These are phyloP conservation scores for Pygmarrhopalites habei DNA, from an alignment of 1,140 invertebrate genomes.

Conservation along the genomic window DNA sequence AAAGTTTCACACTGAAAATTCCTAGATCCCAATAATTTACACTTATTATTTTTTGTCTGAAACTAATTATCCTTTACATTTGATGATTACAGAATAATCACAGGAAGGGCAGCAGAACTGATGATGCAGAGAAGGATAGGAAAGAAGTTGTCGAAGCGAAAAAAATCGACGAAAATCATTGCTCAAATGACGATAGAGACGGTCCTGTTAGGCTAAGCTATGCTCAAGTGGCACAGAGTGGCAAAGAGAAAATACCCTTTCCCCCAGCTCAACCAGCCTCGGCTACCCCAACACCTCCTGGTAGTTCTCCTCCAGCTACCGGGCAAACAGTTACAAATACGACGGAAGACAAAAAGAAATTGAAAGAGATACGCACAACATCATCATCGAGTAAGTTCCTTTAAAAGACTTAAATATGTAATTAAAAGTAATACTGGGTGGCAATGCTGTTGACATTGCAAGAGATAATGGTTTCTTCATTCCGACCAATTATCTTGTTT, in stretches of 20 bases:
- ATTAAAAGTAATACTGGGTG: not conserved
- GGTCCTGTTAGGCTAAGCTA: constrained; percentile 58
- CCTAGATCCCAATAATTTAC: no score
- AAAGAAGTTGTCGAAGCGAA: constrained; percentile 17
- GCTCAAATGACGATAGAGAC: constrained; percentile 34
- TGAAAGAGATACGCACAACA: constrained; percentile 26
- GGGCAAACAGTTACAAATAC: no score
- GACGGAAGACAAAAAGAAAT: constrained; percentile 24
- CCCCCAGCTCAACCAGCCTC: not conserved
- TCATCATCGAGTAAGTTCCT: constrained; percentile 24
- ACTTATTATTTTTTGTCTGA: not conserved
- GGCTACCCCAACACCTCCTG: not conserved
- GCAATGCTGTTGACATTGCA: no score
- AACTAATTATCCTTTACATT: not conserved
- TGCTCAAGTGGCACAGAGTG: constrained; percentile 66
- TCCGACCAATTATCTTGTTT: no score
- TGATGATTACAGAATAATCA: constrained; percentile 6
- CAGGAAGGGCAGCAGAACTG: constrained; percentile 15
- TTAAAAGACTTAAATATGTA: not conserved
- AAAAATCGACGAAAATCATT: constrained; percentile 29
- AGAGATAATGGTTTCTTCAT: no score
- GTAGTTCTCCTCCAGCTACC: constrained; percentile 7
- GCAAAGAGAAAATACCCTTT: constrained; percentile 25
- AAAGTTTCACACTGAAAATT: no score
- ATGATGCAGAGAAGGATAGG: constrained; percentile 33